A percentile compares a stretch with the other conserved stretches of the same genome.
phyloP scores from a whole-genome alignment of 1,140 invertebrate genomes.

The Leptoteleia sp. region DNA sequence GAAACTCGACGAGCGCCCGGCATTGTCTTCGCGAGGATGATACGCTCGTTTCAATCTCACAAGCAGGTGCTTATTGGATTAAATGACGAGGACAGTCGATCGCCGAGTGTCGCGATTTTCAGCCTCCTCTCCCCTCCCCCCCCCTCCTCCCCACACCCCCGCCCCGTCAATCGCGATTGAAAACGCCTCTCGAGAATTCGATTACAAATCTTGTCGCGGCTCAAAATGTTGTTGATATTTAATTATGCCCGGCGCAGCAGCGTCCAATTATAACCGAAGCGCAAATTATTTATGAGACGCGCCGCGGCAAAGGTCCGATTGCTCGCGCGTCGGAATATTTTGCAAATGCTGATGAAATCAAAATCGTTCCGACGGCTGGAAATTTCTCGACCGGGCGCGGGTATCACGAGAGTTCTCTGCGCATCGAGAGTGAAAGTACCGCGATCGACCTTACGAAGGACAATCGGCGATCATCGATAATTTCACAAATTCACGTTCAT shows the following conservation, averaged over 20 bases:
- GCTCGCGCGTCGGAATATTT: conserved; percentile 20
- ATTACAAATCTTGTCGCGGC: conserved; percentile 2
- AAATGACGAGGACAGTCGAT: conserved; percentile 10
- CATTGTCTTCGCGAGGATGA: conserved; percentile 74
- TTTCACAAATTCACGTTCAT: conserved; percentile 51
- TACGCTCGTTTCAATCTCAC: conserved; percentile 66
- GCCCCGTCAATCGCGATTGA: too few relatives aligned
- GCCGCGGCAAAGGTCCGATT: conserved; percentile 13
- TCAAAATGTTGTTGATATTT: conserved; percentile 48
- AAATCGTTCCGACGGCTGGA: conserved; percentile 41
- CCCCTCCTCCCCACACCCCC: too few relatives aligned
- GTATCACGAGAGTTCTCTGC: conserved; percentile 22
- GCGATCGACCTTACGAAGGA: conserved; percentile 64
- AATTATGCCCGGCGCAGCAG: conserved; percentile 19
- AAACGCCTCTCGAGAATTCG: too few relatives aligned
- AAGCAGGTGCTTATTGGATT: too few relatives aligned
- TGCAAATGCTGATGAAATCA: conserved; percentile 44
- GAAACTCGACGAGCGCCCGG: conserved; percentile 71
- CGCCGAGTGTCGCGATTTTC: too few relatives aligned
- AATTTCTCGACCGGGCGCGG: conserved; percentile 61
- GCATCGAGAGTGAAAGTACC: conserved; percentile 50
- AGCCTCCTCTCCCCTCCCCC: too few relatives aligned
- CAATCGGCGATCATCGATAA: conserved; percentile 55
- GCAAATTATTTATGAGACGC: conserved; percentile 23
- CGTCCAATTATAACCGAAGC: conserved; percentile 37